Evolutionary conservation across 2,888 invertebrate species (phyloP).

Genomic region (Apamea anceps): DNA sequence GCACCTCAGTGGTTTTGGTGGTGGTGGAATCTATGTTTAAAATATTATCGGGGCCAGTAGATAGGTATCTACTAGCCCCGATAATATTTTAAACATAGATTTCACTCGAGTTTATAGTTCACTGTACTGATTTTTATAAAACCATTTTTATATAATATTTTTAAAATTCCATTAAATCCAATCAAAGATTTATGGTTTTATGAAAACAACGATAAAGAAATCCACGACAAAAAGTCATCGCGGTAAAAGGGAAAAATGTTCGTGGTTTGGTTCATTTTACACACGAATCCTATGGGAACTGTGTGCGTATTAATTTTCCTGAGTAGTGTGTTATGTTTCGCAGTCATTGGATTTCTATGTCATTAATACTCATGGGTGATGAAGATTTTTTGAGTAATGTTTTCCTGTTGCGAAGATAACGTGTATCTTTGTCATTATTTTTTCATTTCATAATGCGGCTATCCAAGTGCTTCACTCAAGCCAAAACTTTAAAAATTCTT

Average conservation of each 20-base stretch:
- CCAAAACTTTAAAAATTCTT: too few relatives aligned
- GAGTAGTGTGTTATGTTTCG: constrained; percentile 36
- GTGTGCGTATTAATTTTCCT: constrained; percentile 40
- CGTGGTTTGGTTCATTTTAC: constrained; percentile 7
- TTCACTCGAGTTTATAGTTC: not conserved
- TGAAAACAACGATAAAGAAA: not conserved
- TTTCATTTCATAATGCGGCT: too few relatives aligned
- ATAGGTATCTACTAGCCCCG: too few relatives aligned
- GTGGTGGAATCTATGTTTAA: too few relatives aligned
- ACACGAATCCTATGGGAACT: constrained; percentile 17
- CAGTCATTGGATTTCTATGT: constrained; percentile 4
- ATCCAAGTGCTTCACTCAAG: too few relatives aligned
- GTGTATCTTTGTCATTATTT: too few relatives aligned
- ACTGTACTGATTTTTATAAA: not conserved
- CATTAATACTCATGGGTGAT: constrained; percentile 3
- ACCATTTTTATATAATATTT: too few relatives aligned
- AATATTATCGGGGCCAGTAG: too few relatives aligned
- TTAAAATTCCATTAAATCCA: not conserved
- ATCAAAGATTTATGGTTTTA: not conserved
- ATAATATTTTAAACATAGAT: not conserved
- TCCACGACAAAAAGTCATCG: not conserved
- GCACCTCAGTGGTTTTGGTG: too few relatives aligned
- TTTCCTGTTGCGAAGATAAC: not conserved
- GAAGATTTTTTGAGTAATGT: not conserved
- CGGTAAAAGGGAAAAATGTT: not conserved